Percentiles rank a stretch among this genome's conserved stretches.
Conservation (phyloP, 2,113 vertebrate genomes). For the Rhinolophus ferrumequinum region DNA sequence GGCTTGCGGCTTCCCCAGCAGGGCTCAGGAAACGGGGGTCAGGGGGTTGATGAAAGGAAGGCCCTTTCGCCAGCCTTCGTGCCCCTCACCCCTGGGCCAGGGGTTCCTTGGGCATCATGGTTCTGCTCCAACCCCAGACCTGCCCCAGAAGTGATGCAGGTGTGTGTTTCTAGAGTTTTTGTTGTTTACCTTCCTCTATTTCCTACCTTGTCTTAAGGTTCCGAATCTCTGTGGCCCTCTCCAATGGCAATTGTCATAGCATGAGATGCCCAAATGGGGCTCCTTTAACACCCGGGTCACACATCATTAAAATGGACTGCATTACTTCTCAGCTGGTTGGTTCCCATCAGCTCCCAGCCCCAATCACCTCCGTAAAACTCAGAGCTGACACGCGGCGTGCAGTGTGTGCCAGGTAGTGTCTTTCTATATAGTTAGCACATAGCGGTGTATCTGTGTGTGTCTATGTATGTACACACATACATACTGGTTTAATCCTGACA, state of each 20-base stretch:
- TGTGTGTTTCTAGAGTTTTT: not conserved
- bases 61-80: not conserved
- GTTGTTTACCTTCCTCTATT: not conserved
- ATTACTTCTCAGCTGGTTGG: not conserved
- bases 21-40: accelerated
- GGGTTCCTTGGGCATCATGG: not conserved
- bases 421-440: not conserved
- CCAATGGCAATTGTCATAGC: not conserved
- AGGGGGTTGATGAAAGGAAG: not conserved
- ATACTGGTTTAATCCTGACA: not conserved
- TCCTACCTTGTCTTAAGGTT: not conserved
- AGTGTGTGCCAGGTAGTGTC: not conserved
- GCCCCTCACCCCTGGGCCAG: not conserved
- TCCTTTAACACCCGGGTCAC: not conserved
- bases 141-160: not conserved
- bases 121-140: not conserved
- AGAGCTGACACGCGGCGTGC: not conserved
- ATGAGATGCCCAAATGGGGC: not conserved
- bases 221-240: not conserved
- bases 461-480: accelerated
- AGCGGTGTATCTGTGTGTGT: too few relatives aligned
- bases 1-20: not conserved
- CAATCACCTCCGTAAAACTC: not conserved
- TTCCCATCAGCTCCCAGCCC: not conserved
- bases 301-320: not conserved